Base-by-base conservation (phyloP, 2,113 vertebrate genomes). In the Clarias gariepinus region DNA sequence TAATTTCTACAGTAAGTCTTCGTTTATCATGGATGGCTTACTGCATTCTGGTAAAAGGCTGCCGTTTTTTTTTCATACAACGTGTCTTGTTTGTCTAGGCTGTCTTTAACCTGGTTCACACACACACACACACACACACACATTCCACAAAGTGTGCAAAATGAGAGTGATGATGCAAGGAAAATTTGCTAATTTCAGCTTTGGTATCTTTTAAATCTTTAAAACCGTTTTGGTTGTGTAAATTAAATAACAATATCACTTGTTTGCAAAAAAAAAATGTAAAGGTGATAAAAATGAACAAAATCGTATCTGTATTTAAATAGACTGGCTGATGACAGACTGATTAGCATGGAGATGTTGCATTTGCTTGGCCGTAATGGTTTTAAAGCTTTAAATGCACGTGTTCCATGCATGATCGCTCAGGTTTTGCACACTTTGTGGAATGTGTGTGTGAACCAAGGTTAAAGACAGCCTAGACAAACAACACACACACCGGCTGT, bases 41-140 rank as follows among this genome's bases (percentile, higher is more conserved):
- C 47, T 47, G 18, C 53, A 60, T 76, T 76, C 71, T 63, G 69
- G 77, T 69, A 77, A 85, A 52, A 85, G 71, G 3, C n/a, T 47
- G 57, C 1, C 12, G 3, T 74, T 60, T 58, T 60, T 36, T n/a
- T 47, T 47, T 28, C 28, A 82, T 66, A 28, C 36, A 66, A 52
- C 13, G 25, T 82, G 23, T 9, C 7, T 0, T 30, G 41, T 52
- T 82, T 28, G 81, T 66, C 23, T 47, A 9, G 61, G n/a, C 41
- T 52, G 60, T 18, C 33, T 52, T 30, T 71, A 57, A 57, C n/a
- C n/a, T 0, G 4, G 10, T 6, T 76, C 71, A 52, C 21, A 76
- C 73, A 13, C 1, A 1, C 41, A 77, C 21, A n/a, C 47, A 36
- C 7, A 47, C 23, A 76, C 23, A 76, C 73, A 13, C 1, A 1